phyloP scores from a whole-genome alignment of 2,113 vertebrate genomes.

The Nycticorax nycticorax region DNA sequence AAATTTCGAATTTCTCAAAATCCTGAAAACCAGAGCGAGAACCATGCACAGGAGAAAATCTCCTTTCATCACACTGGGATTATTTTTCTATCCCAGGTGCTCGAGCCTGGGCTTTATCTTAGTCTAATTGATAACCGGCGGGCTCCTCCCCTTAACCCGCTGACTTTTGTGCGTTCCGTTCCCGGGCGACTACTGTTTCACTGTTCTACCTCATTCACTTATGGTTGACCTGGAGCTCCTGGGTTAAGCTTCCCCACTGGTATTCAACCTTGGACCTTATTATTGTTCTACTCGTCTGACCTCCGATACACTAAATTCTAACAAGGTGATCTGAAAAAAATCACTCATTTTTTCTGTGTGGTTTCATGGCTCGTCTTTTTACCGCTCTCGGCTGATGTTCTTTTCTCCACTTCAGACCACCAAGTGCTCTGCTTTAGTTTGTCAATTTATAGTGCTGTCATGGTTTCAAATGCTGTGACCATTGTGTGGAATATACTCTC shows the following conservation, averaged over 20 bases:
- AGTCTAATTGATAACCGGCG: conserved; percentile 38
- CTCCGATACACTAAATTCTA: conserved; percentile 69
- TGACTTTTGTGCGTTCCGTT: conserved; percentile 68
- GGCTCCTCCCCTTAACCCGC: conserved; percentile 59
- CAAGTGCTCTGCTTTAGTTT: conserved; percentile 75
- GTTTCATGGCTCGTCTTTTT: conserved; percentile 73
- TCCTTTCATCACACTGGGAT: not conserved
- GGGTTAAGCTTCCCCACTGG: conserved; percentile 80
- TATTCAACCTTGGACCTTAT: conserved; percentile 73
- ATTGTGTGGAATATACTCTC: conserved; percentile 83
- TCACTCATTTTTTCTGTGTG: conserved; percentile 66
- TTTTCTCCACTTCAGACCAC: conserved; percentile 74
- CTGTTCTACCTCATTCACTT: conserved; percentile 70
- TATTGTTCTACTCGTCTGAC: conserved; percentile 72
- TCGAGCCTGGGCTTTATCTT: not conserved
- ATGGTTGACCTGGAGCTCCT: conserved; percentile 80
- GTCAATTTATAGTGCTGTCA: conserved; percentile 90
- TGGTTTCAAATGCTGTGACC: conserved; percentile 84
- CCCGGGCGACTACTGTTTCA: conserved; percentile 44
- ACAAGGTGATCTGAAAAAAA: conserved; percentile 74
- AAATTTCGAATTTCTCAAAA: not conserved
- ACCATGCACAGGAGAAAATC: not conserved
- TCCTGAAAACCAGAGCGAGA: not conserved
- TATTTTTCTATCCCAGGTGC: conserved; percentile 9
- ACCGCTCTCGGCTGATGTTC: conserved; percentile 56